A percentile compares a stretch with the other conserved stretches of the same genome.
Evolutionary conservation across 2,888 invertebrate genomes (phyloP).

Genomic region (Eupithecia tripunctaria): DNA sequence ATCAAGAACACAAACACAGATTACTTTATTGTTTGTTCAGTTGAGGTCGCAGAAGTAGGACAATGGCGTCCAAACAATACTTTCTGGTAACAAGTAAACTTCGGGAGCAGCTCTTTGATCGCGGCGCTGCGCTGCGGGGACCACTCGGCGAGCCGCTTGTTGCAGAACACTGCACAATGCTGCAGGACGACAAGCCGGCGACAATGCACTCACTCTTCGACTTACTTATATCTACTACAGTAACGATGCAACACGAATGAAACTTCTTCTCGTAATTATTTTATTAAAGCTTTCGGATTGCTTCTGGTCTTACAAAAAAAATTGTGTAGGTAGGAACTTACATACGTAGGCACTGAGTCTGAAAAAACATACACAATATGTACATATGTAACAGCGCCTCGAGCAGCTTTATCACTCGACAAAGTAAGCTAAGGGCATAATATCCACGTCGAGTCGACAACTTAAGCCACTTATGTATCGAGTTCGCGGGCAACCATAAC

Average conservation of each 20-base stretch:
- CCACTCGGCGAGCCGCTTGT: background rate
- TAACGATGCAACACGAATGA: background rate
- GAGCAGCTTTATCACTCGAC: background rate
- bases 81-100: conserved; percentile 26
- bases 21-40: background rate
- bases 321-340: background rate
- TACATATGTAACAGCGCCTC: background rate
- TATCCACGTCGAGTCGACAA: background rate
- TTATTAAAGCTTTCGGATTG: background rate
- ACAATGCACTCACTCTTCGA: background rate
- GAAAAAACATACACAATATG: background rate
- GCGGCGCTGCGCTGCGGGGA: conserved; percentile 5
- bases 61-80: conserved; percentile 36
- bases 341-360: background rate
- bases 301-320: background rate
- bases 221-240: background rate
- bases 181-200: background rate
- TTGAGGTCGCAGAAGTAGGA: conserved; percentile 3
- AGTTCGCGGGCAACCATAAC: conserved; percentile 1
- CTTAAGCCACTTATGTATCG: conserved; percentile 2
- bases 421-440: background rate
- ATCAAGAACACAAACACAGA: background rate
- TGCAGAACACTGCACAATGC: background rate
- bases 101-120: conserved; percentile 30
- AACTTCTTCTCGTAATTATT: background rate